Evolutionary conservation across 2,888 invertebrate genomes (phyloP), one percentile per base, ranked within the genome.

Genomic region (Limnephilus auricula): DNA sequence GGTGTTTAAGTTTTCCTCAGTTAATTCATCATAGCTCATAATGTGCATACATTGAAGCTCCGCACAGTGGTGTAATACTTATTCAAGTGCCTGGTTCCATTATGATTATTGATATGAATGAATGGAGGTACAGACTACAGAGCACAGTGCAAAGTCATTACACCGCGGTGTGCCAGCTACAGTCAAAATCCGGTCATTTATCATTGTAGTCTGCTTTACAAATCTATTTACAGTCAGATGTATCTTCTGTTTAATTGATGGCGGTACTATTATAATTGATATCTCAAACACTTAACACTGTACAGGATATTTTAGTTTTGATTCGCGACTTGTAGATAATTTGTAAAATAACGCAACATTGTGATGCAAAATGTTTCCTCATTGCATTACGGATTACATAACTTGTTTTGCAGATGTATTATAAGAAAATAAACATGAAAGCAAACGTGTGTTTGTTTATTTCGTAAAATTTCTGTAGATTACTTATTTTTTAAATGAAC

Each of bases 61-160:
- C 25, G 65, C 65, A 65, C 65, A n/a, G 65, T n/a, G 65, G 65
- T 65, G 65, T n/a, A 65, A 65, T 65, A 65, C 65, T 65, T 82
- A 82, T 34, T 82, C 82, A 82, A 82, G 82, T 82, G 82, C 34
- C 32, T 82, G 25, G 82, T 82, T 82, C 82, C 82, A 82, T 82
- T 65, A 65, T 65, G 65, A 25, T 65, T 82, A 82, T 82, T 82
- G 82, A 82, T 82, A 82, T 82, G 34, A 82, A 82, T 82, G 32
- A 32, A 82, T 32, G 25, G 45, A 45, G 40, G 45, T 45, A 45
- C 15, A 45, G 45, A 45, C 45, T 82, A 65, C 25, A 65, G 25
- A 65, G 25, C 65, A 25, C 65, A 65, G 65, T 65, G 15, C 82
- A 82, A n/a, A 82, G 18, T 82, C 82, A 82, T 82, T 32, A 82